Base-by-base conservation (phyloP, 1,140 invertebrate species). In the Penaeus vannamei region DNA sequence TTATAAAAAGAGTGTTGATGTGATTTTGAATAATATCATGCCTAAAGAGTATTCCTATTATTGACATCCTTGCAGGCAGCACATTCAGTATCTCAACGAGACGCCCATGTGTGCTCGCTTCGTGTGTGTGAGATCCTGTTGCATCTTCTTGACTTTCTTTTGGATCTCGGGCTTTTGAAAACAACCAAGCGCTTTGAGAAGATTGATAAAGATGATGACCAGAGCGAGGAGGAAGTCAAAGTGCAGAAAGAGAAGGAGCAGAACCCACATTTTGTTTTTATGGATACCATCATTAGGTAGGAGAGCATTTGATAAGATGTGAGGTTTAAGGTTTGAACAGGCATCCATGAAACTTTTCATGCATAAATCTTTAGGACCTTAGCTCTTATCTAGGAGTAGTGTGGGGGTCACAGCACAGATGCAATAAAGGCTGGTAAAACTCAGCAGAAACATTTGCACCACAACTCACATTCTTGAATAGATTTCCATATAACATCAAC, bases 41-140 rank as follows among this genome's bases (percentile, higher is more conserved):
- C 17, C 10, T 10, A 12, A 53, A 53, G 53, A 53, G 53, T 53
- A 17, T 10, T 53, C 53, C 53, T 17, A 53, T 53, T 17, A 0
- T 0, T 53, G 80, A 82, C n/a, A 64, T 85, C 92, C 86, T 93
- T 93, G 19, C 91, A 98, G 96, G 97, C 96, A 7, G 95, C 99
- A 0, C 97, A 98, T 93, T 95, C 96, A 84, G 95, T 98, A 17
- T 95, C 97, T 1, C 94, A 97, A 90, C 95, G 97, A 91, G 96
- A 97, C 90, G 95, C 93, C 90, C 94, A 95, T 72, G 95, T 96
- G 90, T 97, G 96, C 92, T 97, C 97, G 0, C 93, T 98, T 4
- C 94, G 97, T 46, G 96, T 99, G 4, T 96, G 98, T 93, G 97
- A 98, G 93, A 96, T 96, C 8, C 96, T 98, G 89, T 93, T 99